These are phyloP conservation scores for Pachypsylla venusta DNA, from an alignment of 1,140 invertebrate genomes.

Conservation along the genomic window DNA sequence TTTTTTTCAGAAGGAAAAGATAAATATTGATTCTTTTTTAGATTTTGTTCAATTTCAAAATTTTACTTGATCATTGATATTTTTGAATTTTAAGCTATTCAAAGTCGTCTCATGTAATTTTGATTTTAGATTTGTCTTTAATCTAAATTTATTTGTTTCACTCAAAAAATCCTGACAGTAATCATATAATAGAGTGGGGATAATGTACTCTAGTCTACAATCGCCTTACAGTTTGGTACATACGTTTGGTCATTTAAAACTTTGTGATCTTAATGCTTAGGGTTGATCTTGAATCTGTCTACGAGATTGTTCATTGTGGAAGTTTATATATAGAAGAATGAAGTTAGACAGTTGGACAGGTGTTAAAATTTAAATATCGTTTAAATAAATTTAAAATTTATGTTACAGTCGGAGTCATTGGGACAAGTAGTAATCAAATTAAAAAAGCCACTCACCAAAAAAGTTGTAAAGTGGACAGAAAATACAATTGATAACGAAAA, in stretches of 20 bases:
- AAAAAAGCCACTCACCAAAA: slow-evolving; percentile 51
- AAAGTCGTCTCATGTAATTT: too few species aligned
- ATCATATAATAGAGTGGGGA: too few species aligned
- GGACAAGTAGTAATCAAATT: slow-evolving; percentile 46
- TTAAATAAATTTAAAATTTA: background rate
- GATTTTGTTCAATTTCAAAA: too few species aligned
- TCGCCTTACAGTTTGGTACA: background rate
- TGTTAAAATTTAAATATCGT: too few species aligned
- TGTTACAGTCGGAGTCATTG: background rate
- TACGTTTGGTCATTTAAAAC: background rate
- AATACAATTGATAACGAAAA: slow-evolving; percentile 86
- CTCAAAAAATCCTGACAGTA: too few species aligned
- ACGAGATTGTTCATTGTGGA: background rate
- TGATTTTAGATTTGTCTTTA: too few species aligned
- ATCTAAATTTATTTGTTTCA: too few species aligned
- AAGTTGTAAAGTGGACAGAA: slow-evolving; percentile 73
- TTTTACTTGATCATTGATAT: too few species aligned
- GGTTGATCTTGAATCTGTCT: background rate
- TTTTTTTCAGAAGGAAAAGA: too few species aligned
- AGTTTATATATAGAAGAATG: background rate
- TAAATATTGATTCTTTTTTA: too few species aligned
- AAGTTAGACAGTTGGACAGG: too few species aligned
- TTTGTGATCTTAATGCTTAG: background rate
- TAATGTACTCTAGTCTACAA: background rate
- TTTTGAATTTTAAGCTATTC: too few species aligned